Conservation (phyloP, 2,113 vertebrate genomes). For the Willisornis vidua region DNA sequence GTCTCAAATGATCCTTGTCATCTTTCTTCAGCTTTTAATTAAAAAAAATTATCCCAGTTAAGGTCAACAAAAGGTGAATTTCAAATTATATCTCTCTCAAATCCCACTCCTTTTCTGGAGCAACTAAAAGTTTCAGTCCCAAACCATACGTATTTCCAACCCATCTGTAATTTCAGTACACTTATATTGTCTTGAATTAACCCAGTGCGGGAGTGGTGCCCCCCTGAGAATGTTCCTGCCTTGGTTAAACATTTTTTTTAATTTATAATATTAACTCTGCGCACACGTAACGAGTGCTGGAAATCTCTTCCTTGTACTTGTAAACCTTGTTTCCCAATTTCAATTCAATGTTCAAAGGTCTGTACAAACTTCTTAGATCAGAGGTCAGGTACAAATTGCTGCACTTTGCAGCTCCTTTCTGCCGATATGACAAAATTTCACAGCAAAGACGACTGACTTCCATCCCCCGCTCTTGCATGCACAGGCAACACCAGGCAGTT, state of each 20-base stretch:
- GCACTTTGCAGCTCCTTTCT: slow-evolving; percentile 75
- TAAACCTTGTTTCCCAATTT: slow-evolving; percentile 67
- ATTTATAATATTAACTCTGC: slow-evolving; percentile 63
- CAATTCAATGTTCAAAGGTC: slow-evolving; percentile 74
- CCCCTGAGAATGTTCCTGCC: slow-evolving; percentile 15
- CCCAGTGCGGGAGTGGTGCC: neutral
- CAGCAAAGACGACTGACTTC: slow-evolving; percentile 56
- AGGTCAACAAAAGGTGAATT: slow-evolving; percentile 6
- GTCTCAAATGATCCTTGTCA: neutral
- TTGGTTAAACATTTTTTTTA: slow-evolving; percentile 62
- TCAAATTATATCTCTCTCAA: neutral
- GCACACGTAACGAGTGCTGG: neutral
- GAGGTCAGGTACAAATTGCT: slow-evolving; percentile 76
- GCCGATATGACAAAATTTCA: slow-evolving; percentile 80
- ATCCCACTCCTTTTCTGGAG: neutral
- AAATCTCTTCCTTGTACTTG: slow-evolving; percentile 52
- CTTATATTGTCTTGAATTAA: neutral
- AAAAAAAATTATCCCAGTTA: neutral
- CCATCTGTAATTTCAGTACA: neutral
- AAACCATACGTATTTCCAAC: neutral
- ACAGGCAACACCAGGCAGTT: slow-evolving; percentile 53
- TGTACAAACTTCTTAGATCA: slow-evolving; percentile 68
- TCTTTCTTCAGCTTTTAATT: slow-evolving; percentile 13
- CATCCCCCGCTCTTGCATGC: slow-evolving; percentile 22
- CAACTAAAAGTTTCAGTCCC: neutral